A percentile compares a stretch with the other conserved stretches of the same genome.
phyloP scores from a whole-genome alignment of 1,140 invertebrate genomes.

The Fopius arisanus region DNA sequence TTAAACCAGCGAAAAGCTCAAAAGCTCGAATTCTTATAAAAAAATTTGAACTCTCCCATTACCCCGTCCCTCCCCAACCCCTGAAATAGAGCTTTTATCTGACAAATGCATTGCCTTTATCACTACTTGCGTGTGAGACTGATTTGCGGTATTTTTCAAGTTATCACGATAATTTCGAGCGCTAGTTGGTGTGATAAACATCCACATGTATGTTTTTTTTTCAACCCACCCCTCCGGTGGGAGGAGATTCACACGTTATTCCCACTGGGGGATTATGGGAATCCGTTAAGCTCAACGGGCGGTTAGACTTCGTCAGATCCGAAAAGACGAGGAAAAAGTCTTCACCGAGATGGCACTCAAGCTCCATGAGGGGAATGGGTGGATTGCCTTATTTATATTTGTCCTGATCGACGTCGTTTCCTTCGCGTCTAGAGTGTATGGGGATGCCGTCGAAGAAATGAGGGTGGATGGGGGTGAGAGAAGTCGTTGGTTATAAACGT shows the following conservation, averaged over 20 bases:
- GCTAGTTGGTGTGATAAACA: not conserved
- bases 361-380: not conserved
- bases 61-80: not conserved
- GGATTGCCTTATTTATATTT: constrained; percentile 60
- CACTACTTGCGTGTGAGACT: not conserved
- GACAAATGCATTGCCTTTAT: not conserved
- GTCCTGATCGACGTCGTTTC: constrained; percentile 45
- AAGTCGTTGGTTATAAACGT: constrained; percentile 41
- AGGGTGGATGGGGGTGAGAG: constrained; percentile 19
- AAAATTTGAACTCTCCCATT: not conserved
- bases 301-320: not conserved
- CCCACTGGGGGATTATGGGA: constrained; percentile 25
- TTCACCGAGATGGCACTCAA: constrained; percentile 2
- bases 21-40: not conserved
- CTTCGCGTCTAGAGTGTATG: constrained; percentile 3
- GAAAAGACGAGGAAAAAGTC: constrained; percentile 5
- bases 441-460: constrained; percentile 8
- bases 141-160: constrained; percentile 25
- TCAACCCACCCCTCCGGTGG: not conserved
- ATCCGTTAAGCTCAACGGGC: constrained; percentile 30
- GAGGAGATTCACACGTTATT: constrained; percentile 27
- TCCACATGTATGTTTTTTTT: not conserved
- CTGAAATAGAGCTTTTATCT: not conserved
- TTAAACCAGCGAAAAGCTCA: no score
- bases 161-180: not conserved